Conservation (phyloP, 2,888 invertebrate genomes). For the Drosophila acutilabella region DNA sequence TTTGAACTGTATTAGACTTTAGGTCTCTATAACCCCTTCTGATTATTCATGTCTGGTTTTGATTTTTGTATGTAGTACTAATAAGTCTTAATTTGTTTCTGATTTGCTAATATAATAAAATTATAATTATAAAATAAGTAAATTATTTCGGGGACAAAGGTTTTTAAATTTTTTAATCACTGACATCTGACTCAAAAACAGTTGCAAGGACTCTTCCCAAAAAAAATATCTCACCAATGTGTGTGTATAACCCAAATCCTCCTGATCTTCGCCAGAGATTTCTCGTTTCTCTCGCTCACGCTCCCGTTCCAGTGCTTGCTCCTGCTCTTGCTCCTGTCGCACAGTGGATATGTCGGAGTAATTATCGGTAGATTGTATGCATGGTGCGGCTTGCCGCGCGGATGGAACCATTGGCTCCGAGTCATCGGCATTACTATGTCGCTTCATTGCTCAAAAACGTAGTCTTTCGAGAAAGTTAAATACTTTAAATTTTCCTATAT, state of each 20-base stretch:
- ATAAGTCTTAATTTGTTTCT: not conserved
- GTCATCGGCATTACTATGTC: constrained; percentile 25
- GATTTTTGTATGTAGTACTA: not conserved
- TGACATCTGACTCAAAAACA: not conserved
- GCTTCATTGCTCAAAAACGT: constrained; percentile 15
- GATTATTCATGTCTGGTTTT: not conserved
- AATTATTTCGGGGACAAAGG: not conserved
- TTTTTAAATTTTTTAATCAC: not conserved
- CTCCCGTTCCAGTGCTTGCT: not conserved
- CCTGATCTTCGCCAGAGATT: constrained; percentile 46
- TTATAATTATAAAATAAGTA: too few relatives aligned
- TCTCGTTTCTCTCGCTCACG: constrained; percentile 45
- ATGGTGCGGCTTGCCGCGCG: constrained; percentile 11
- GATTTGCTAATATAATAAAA: too few relatives aligned
- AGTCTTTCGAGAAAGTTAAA: not conserved
- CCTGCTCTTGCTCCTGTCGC: not conserved
- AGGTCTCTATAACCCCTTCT: not conserved
- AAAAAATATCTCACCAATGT: constrained; percentile 40
- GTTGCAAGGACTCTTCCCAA: not conserved
- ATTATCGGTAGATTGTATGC: constrained; percentile 33
- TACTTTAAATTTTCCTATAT: not conserved
- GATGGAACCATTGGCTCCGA: constrained; percentile 33
- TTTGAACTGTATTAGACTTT: not conserved
- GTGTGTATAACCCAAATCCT: constrained; percentile 50
- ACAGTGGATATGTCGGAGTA: constrained; percentile 23